Percentiles rank a stretch among this genome's conserved stretches.
Evolutionary conservation across 1,140 invertebrate species (phyloP).

Genomic region (Aphidius ervi): DNA sequence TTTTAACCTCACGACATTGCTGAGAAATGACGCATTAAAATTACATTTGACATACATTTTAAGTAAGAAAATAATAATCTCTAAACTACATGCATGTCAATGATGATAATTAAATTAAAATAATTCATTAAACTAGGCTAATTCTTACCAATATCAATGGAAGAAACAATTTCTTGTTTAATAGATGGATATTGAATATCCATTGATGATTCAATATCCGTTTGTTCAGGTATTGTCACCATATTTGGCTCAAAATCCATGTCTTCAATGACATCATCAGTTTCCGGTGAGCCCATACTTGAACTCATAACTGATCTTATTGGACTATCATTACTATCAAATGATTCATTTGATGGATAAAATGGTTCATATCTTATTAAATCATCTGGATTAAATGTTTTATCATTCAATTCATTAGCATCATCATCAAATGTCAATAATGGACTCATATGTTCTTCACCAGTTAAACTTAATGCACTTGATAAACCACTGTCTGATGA

Average conservation of each 20-base stretch:
- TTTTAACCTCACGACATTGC: neutral
- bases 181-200: neutral
- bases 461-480: conserved; percentile 40
- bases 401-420: conserved; percentile 29
- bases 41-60: conserved; percentile 16
- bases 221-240: conserved; percentile 24
- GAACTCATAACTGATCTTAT: conserved; percentile 39
- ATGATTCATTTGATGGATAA: conserved; percentile 40
- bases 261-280: conserved; percentile 32
- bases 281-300: conserved; percentile 38
- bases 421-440: conserved; percentile 39
- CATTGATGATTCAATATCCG: neutral
- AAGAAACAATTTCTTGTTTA: neutral
- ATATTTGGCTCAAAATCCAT: conserved; percentile 37
- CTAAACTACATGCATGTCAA: no score
- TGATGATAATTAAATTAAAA: no score
- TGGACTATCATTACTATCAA: conserved; percentile 36
- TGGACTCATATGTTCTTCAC: conserved; percentile 45
- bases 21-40: conserved; percentile 13
- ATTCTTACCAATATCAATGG: neutral
- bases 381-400: conserved; percentile 36
- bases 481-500: conserved; percentile 45
- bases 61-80: neutral
- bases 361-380: conserved; percentile 39
- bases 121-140: no score